These are phyloP conservation scores for Onthophagus sagittarius DNA, from an alignment of 2,888 invertebrate species.

Conservation along the genomic window DNA sequence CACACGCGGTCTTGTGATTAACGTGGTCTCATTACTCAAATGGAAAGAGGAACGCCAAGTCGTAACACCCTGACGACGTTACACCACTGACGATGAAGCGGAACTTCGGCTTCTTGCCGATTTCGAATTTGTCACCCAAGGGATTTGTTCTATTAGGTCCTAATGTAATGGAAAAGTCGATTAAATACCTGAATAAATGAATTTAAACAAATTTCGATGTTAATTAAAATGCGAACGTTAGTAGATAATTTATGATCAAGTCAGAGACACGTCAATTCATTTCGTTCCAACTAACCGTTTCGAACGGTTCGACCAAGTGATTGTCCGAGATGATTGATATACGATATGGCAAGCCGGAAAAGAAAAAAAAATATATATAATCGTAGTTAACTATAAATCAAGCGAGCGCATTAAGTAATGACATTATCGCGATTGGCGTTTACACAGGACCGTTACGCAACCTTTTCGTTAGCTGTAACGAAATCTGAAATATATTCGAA, in stretches of 20 bases:
- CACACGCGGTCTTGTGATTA: conserved; percentile 43
- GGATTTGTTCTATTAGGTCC: background rate
- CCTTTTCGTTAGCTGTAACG: background rate
- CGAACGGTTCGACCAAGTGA: background rate
- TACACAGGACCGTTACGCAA: background rate
- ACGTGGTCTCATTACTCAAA: conserved; percentile 45
- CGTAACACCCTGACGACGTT: background rate
- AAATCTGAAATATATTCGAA: background rate
- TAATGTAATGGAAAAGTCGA: too few relatives aligned
- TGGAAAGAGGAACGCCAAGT: background rate
- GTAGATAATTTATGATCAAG: too few relatives aligned
- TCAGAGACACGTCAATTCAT: background rate
- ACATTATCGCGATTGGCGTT: background rate
- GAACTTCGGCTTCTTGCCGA: background rate
- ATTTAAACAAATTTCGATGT: too few relatives aligned
- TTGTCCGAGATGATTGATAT: background rate
- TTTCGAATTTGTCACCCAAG: background rate
- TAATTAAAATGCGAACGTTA: too few relatives aligned
- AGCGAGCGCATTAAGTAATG: background rate
- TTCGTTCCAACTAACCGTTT: background rate
- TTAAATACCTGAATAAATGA: too few relatives aligned
- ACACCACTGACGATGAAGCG: background rate
- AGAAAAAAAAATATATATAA: background rate
- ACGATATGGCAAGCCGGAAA: background rate
- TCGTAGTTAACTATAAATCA: background rate